Evolutionary conservation across 2,797 vertebrate species (phyloP).

Genomic region (Malacoraja senta): DNA sequence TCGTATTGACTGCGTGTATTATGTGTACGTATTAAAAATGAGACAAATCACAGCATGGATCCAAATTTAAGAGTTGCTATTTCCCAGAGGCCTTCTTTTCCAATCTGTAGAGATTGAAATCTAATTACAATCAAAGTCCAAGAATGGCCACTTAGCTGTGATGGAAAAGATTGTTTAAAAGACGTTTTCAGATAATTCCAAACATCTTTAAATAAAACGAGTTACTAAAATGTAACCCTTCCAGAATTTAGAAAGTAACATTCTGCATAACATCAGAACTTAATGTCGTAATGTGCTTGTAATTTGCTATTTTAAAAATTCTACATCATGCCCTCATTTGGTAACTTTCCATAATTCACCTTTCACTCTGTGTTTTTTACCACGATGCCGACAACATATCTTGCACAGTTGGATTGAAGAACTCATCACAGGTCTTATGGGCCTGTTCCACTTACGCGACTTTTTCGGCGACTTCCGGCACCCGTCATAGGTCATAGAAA

Average conservation of each 20-base stretch:
- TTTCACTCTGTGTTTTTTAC: neutral
- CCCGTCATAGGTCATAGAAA: no score
- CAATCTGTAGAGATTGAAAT: neutral
- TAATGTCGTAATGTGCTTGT: neutral
- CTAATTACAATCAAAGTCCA: neutral
- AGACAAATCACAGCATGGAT: neutral
- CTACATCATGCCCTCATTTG: neutral
- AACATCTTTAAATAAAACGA: neutral
- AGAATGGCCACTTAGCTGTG: no score
- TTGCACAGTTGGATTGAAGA: neutral
- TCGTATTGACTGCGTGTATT: neutral
- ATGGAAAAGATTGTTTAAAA: neutral
- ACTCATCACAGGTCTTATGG: neutral
- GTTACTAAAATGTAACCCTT: neutral
- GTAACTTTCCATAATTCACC: neutral
- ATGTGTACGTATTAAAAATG: neutral
- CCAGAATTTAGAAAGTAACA: neutral
- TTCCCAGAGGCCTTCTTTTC: neutral
- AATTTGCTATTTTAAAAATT: neutral
- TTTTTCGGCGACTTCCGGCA: no score
- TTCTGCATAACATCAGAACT: neutral
- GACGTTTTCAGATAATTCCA: neutral
- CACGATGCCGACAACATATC: neutral
- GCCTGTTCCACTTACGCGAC: no score
- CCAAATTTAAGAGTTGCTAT: neutral